Evolutionary conservation across 2,797 vertebrate genomes (phyloP).

Genomic region (Diplodus puntazzo): DNA sequence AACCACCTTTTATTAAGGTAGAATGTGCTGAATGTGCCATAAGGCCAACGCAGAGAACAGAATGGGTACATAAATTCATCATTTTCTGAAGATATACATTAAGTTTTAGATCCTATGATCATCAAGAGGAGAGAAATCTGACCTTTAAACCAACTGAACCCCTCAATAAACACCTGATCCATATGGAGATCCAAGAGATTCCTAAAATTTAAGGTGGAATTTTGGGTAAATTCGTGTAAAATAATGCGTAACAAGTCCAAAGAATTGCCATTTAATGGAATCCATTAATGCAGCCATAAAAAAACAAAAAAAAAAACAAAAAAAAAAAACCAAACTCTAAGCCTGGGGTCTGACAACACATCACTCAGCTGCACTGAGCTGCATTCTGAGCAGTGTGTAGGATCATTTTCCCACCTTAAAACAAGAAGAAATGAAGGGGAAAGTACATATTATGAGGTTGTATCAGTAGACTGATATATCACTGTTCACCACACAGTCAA

Average conservation of each 20-base stretch:
- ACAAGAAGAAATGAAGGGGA: background rate
- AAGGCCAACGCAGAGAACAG: background rate
- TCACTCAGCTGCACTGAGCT: background rate
- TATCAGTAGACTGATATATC: background rate
- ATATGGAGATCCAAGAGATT: background rate
- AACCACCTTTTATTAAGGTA: background rate
- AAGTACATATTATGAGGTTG: background rate
- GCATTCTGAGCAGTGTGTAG: background rate
- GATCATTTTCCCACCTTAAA: background rate
- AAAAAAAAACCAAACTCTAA: too few species aligned
- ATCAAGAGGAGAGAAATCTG: background rate
- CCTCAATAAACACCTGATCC: background rate
- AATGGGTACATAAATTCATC: too few species aligned
- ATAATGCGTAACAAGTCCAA: background rate
- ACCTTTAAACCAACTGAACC: background rate
- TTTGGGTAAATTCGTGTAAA: background rate
- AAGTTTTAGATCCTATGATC: background rate
- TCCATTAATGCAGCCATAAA: background rate
- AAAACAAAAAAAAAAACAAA: background rate
- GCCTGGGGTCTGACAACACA: background rate
- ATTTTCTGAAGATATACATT: too few species aligned
- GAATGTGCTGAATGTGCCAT: background rate
- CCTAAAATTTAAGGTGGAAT: accelerated
- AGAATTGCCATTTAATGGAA: background rate
- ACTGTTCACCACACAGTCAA: background rate